phyloP scores from a whole-genome alignment of 2,113 vertebrate species.

The Tupaia chinensis region DNA sequence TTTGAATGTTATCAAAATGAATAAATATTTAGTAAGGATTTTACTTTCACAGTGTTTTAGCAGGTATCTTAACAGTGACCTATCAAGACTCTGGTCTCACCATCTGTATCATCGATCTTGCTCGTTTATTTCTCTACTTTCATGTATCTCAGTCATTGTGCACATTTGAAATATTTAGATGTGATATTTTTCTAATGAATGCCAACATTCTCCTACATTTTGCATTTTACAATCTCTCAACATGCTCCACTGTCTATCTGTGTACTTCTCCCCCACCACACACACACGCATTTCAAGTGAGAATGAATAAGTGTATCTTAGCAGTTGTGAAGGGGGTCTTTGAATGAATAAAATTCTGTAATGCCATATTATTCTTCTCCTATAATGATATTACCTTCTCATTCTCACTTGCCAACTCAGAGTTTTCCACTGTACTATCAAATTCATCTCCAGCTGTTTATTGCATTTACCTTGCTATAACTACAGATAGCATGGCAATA shows the following conservation, averaged over 20 bases:
- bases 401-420: not conserved
- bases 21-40: not conserved
- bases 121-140: not conserved
- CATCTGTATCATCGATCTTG: not conserved
- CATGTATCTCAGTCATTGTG: not conserved
- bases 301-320: not conserved
- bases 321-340: not conserved
- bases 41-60: not conserved
- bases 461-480: not conserved
- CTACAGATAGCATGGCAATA: not conserved
- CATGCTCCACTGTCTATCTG: not conserved
- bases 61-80: not conserved
- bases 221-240: not conserved
- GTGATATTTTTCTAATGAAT: not conserved
- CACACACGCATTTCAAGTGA: not conserved
- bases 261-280: no score
- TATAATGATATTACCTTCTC: not conserved
- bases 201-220: not conserved
- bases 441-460: not conserved
- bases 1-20: not conserved
- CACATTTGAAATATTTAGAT: not conserved
- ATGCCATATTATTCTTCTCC: not conserved
- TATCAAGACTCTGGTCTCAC: not conserved
- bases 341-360: not conserved
- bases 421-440: not conserved